Evolutionary conservation across 2,113 vertebrate species (phyloP).

Genomic region (Cyprinodon brontotheroides): DNA sequence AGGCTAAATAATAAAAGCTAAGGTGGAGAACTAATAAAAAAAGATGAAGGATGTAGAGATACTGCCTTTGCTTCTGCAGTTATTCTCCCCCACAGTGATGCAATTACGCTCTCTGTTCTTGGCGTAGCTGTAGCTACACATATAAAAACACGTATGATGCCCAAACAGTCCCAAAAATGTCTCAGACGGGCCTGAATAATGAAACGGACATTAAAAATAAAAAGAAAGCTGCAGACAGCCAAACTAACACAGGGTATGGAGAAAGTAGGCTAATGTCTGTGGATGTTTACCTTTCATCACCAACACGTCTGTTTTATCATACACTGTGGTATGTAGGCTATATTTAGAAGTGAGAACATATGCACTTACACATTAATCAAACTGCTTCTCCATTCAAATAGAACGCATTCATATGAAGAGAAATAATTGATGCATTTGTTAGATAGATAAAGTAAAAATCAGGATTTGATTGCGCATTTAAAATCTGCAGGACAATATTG

Average conservation of each 20-base stretch:
- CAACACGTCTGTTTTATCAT: conserved; percentile 44
- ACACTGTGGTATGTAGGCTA: conserved; percentile 10
- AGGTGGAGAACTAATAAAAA: conserved; percentile 19
- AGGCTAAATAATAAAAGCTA: neutral
- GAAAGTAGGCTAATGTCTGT: conserved; percentile 53
- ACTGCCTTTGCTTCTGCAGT: conserved; percentile 46
- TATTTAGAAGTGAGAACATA: conserved; percentile 31
- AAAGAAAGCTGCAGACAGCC: conserved; percentile 50
- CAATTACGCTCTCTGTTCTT: conserved; percentile 54
- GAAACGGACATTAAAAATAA: conserved; percentile 70
- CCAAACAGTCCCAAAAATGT: conserved; percentile 26
- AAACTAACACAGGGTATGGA: conserved; percentile 37
- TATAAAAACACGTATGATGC: neutral
- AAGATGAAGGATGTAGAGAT: conserved; percentile 32
- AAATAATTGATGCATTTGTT: too few species aligned
- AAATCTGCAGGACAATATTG: neutral
- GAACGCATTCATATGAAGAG: too few species aligned
- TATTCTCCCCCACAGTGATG: conserved; percentile 50
- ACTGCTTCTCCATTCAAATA: neutral
- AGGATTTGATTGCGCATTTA: neutral
- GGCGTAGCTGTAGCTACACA: conserved; percentile 37
- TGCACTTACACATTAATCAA: conserved; percentile 14
- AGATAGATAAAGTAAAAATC: neutral
- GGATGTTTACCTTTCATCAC: conserved; percentile 44
- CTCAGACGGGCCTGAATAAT: conserved; percentile 64